A percentile compares a stretch with the other conserved stretches of the same genome.
These are phyloP conservation scores for Phytoseiulus persimilis DNA, from an alignment of 2,888 invertebrate species.

Conservation along the genomic window DNA sequence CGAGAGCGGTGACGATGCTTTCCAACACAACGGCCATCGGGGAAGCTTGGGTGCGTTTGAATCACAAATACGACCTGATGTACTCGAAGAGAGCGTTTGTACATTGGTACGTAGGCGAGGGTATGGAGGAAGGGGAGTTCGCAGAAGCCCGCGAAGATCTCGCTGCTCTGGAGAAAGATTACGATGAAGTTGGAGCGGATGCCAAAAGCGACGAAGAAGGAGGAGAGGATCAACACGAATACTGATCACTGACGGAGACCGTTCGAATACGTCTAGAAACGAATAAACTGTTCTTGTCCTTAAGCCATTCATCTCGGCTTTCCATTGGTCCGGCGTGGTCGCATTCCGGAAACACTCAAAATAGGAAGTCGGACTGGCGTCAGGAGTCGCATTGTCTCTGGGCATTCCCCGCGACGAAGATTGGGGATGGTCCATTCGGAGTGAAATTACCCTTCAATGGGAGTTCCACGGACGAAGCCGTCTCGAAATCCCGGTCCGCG, in stretches of 20 bases:
- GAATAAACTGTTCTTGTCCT: no score
- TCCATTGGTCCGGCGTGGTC: no score
- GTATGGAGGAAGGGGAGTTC: constrained; percentile 49
- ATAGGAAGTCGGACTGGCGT: no score
- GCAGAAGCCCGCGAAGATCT: constrained; percentile 54
- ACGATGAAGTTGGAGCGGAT: constrained; percentile 49
- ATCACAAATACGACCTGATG: constrained; percentile 53
- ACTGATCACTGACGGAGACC: not conserved
- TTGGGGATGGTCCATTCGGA: no score
- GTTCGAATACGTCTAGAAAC: no score
- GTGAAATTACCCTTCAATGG: no score
- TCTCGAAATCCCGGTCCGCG: no score
- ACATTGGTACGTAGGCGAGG: constrained; percentile 52
- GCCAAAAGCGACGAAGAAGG: constrained; percentile 39
- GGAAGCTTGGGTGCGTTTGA: constrained; percentile 51
- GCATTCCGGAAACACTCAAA: no score
- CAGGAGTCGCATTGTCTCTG: no score
- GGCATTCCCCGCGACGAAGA: no score
- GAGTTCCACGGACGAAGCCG: no score
- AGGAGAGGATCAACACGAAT: not conserved
- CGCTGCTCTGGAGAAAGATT: constrained; percentile 48
- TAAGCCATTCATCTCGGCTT: no score
- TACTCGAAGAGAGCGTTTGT: constrained; percentile 54
- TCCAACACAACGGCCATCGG: constrained; percentile 54
- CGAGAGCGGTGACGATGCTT: constrained; percentile 53